Percentiles rank a stretch among this genome's conserved stretches.
These are phyloP conservation scores for Myotis vivesi DNA, from an alignment of 2,797 vertebrate genomes.

Conservation along the genomic window DNA sequence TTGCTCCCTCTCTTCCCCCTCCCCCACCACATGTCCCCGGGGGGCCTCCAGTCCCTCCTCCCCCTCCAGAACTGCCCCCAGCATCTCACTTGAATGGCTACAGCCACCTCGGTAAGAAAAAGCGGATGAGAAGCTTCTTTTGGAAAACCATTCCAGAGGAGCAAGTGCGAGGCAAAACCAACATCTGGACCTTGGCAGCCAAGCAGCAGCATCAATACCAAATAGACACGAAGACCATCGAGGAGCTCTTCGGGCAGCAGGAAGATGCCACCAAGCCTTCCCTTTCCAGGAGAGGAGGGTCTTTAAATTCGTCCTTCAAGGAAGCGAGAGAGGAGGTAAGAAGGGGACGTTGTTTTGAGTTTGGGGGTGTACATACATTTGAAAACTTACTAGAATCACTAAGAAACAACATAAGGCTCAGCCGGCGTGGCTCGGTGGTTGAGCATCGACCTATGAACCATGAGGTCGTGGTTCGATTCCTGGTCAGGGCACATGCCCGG, in stretches of 20 bases:
- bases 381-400: not conserved
- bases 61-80: conserved; percentile 79
- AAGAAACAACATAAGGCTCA: not conserved
- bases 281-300: conserved; percentile 78
- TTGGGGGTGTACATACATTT: not conserved
- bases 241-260: conserved; percentile 99
- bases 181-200: conserved; percentile 96
- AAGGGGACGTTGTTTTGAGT: rapidly evolving
- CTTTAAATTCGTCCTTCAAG: conserved; percentile 88
- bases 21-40: conserved; percentile 31
- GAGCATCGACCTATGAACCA: no score
- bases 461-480: no score
- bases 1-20: conserved; percentile 60
- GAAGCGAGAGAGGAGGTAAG: conserved; percentile 95
- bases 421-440: no score
- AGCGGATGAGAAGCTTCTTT: conserved; percentile 95
- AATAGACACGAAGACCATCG: conserved; percentile 94
- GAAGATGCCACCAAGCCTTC: conserved; percentile 85
- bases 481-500: no score
- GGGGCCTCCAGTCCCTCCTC: conserved; percentile 78
- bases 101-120: conserved; percentile 88
- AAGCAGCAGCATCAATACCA: conserved; percentile 92
- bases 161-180: conserved; percentile 94
- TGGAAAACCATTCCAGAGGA: conserved; percentile 99
- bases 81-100: conserved; percentile 80